Evolutionary conservation across 2,888 invertebrate genomes (phyloP), one percentile per base, ranked within the genome.

Genomic region (Epirrhoe alternata): DNA sequence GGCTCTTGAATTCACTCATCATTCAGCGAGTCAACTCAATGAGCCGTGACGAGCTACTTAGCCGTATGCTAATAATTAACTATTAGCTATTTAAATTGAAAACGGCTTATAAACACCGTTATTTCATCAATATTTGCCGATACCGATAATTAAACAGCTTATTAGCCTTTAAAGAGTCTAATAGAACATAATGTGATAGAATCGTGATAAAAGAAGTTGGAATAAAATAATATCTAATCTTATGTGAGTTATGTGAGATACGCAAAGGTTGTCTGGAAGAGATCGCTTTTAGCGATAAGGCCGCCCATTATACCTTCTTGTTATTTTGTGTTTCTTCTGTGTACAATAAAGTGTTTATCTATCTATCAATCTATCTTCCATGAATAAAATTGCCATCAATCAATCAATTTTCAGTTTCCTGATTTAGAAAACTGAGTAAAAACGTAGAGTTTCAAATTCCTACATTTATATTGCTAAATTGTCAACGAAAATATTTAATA

Each of bases 401-500:
- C n/a, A n/a, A n/a, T n/a, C n/a, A n/a, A n/a, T n/a, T 35, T 6
- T 6, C 38, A 38, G 12, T 38, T 38, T 38, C 38, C 38, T 38
- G 38, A 38, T 38, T 38, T 38, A 38, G 38, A 38, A 38, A 38
- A 38, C 38, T 10, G 12, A 10, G 38, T 42, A 10, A 35, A 35
- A 35, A 35, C 8, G 8, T 7, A 12, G 8, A 35, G 8, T 47
- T 47, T 47, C 47, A 0, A 47, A 47, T 47, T 47, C 47, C 58
- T 56, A 72, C 47, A 53, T 66, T 53, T 57, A 30, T 31, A 58
- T 66, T 61, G 49, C 61, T 38, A 64, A 64, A 64, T 61, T 45
- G n/a, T 51, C 54, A 50, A 35, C 50, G 50, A 74, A 73, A 70
- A 79, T 80, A 78, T 79, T 73, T 76, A 68, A 65, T 64, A 72